These are phyloP conservation scores for Andricus curvator DNA, from an alignment of 2,888 invertebrate genomes.

Conservation along the genomic window DNA sequence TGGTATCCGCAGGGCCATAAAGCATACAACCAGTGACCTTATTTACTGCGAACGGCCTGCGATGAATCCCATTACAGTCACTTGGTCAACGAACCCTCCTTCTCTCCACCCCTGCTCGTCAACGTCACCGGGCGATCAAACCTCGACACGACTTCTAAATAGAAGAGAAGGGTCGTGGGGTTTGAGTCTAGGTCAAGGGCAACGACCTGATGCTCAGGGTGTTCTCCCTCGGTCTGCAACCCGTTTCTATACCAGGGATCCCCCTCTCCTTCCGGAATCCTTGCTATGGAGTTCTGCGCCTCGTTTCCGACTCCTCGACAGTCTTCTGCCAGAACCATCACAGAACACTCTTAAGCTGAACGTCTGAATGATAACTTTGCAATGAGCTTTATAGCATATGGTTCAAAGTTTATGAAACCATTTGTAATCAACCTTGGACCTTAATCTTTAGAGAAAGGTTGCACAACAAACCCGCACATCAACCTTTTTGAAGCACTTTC, in stretches of 20 bases:
- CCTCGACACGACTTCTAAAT: slow-evolving; percentile 55
- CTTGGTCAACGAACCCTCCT: slow-evolving; percentile 46
- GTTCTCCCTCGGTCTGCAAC: slow-evolving; percentile 52
- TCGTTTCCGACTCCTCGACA: slow-evolving; percentile 31
- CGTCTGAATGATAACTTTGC: not conserved
- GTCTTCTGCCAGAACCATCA: not conserved
- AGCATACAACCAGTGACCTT: not conserved
- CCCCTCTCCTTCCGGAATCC: slow-evolving; percentile 34
- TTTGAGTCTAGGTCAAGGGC: slow-evolving; percentile 74
- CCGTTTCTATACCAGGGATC: slow-evolving; percentile 52
- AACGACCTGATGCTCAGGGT: slow-evolving; percentile 69
- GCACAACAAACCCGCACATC: too few relatives aligned
- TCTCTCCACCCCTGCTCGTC: slow-evolving; percentile 48
- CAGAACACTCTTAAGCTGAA: not conserved
- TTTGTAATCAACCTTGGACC: not conserved
- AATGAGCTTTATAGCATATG: not conserved
- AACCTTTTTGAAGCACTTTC: too few relatives aligned
- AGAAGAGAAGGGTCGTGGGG: slow-evolving; percentile 52
- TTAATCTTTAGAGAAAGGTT: not conserved
- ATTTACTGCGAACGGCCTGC: not conserved
- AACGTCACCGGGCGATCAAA: slow-evolving; percentile 52
- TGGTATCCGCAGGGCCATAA: not conserved
- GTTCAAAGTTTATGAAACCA: not conserved
- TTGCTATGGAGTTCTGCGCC: slow-evolving; percentile 43
- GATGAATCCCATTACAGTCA: slow-evolving; percentile 40